A percentile compares a stretch with the other conserved stretches of the same genome.
Conservation (phyloP, 1,140 invertebrate species). For the Brachionus sp. region DNA sequence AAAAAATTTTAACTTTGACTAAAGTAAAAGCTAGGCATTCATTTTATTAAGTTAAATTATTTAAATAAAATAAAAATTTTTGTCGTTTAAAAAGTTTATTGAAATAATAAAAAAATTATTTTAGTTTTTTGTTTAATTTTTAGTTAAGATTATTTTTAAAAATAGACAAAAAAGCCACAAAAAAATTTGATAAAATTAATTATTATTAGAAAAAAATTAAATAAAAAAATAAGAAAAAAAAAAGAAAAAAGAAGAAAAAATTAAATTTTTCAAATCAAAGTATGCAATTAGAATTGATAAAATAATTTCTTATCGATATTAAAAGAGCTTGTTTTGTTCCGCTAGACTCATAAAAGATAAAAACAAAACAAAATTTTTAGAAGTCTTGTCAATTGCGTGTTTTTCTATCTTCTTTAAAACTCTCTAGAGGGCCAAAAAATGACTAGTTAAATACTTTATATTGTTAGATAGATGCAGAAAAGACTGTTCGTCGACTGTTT, state of each 20-base stretch:
- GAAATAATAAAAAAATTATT: not conserved
- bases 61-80: not conserved
- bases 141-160: not conserved
- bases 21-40: too few species aligned
- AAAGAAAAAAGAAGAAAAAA: not conserved
- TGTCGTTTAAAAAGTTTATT: not conserved
- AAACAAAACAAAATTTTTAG: not conserved
- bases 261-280: not conserved
- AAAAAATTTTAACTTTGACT: too few species aligned
- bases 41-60: too few species aligned
- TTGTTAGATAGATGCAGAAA: not conserved
- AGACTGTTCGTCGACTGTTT: not conserved
- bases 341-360: not conserved
- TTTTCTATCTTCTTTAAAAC: not conserved
- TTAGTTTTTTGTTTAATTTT: not conserved
- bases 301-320: not conserved
- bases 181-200: not conserved
- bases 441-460: not conserved
- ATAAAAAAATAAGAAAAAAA: not conserved
- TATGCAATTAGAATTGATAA: not conserved
- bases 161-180: slow-evolving; percentile 2
- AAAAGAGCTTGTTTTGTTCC: not conserved
- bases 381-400: not conserved
- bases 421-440: not conserved
- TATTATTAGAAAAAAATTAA: not conserved